Base-by-base conservation (phyloP, 2,797 vertebrate species). In the Mus minutoides region DNA sequence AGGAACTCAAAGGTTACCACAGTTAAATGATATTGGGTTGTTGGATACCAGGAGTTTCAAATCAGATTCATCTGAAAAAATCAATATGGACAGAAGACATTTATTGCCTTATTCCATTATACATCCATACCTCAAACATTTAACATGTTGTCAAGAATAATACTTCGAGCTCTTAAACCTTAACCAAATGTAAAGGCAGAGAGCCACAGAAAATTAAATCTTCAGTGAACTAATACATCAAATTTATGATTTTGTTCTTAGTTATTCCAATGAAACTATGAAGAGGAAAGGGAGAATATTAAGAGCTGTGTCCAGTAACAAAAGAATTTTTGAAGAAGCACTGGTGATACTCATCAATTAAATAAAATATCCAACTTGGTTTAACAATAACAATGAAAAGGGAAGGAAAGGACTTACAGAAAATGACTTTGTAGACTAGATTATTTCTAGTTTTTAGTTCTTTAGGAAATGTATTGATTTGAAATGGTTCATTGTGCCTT, bases 51-150 rank as follows among this genome's bases (percentile, higher is more conserved):
- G 80, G 58, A 86, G 95, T 91, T 96, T 90, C 91, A 93, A 96
- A 95, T 96, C 90, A 97, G 94, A 95, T 93, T 97, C 91, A 95
- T 97, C 97, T 97, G 83, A 94, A 95, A 97, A 97, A 97, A 96
- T 88, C 83, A 96, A 97, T 97, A 88, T 37, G 94, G 56, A 95
- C 96, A 96, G 46, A 95, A 97, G 96, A 95, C 86, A 94, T 89
- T 94, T 95, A 96, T 83, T 97, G 73, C 79, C 87, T 96, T 97
- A 95, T 94, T 96, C 96, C 85, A 94, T 96, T 95, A 94, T 78
- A 95, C 0, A 1, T 67, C 52, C 26, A 11, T 94, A 91, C 76
- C 92, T 98, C 91, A 93, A 92, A 97, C 75, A 96, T 97, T 96
- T 98, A 98, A 96, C 75, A 86, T 73, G 62, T 96, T 98, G 91